Conservation (phyloP, 2,797 vertebrate genomes). For the Microctenopoma stevenorrisi region DNA sequence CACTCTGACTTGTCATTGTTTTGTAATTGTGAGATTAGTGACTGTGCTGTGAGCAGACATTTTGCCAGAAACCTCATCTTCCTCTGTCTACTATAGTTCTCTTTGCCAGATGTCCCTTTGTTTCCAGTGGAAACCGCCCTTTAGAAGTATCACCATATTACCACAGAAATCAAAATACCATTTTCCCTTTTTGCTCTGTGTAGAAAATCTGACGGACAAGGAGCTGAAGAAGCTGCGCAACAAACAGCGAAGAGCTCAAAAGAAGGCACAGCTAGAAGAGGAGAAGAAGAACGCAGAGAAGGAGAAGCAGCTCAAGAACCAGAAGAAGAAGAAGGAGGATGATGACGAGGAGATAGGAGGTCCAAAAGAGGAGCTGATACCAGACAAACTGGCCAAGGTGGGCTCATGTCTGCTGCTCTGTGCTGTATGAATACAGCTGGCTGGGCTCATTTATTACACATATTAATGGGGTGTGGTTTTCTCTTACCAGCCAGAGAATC, state of each 20-base stretch:
- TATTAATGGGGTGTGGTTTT: background rate
- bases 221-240: constrained; percentile 94
- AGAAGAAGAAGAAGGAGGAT: constrained; percentile 95
- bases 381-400: constrained; percentile 94
- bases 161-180: background rate
- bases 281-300: constrained; percentile 96
- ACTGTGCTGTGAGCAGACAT: no score
- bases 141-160: background rate
- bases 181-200: background rate
- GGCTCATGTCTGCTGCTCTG: background rate
- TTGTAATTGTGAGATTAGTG: background rate
- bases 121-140: no score
- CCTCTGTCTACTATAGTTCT: no score
- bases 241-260: constrained; percentile 93
- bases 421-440: background rate
- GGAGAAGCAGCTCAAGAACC: constrained; percentile 94
- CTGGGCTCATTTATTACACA: background rate
- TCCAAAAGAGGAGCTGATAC: constrained; percentile 93
- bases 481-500: constrained; percentile 86
- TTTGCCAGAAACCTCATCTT: no score
- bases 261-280: constrained; percentile 93
- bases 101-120: no score
- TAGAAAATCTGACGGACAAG: constrained; percentile 94
- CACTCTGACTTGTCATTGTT: background rate
- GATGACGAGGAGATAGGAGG: constrained; percentile 95